Conservation (phyloP, 2,113 vertebrate genomes). For the Macrotus californicus region DNA sequence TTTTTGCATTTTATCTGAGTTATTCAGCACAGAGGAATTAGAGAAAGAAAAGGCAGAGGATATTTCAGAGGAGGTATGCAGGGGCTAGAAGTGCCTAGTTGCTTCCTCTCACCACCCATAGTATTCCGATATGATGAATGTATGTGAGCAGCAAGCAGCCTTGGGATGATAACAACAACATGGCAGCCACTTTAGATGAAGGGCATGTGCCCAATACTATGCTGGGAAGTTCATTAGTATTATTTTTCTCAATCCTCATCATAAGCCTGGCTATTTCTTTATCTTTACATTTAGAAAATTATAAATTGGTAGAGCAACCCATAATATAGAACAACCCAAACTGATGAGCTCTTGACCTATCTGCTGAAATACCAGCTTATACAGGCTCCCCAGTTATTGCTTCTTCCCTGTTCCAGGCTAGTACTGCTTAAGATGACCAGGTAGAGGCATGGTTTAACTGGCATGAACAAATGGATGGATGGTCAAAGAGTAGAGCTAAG, state of each 20-base stretch:
- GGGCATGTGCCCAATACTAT: background rate
- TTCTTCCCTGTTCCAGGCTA: background rate
- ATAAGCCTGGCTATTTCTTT: background rate
- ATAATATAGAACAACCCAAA: background rate
- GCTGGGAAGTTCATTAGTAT: background rate
- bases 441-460: background rate
- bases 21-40: background rate
- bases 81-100: background rate
- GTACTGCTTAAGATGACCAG: background rate
- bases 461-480: background rate
- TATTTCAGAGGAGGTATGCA: background rate
- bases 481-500: background rate
- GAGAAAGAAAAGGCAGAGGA: background rate
- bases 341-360: background rate
- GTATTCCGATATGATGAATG: rapidly evolving
- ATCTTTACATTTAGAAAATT: background rate
- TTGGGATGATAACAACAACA: background rate
- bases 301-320: background rate
- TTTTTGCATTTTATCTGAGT: background rate
- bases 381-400: background rate
- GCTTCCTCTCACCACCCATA: rapidly evolving
- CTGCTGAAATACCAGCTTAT: background rate
- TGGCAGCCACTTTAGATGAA: background rate
- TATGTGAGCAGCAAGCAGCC: background rate
- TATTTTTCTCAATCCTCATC: background rate